Base-by-base conservation (phyloP, 2,113 vertebrate species). In the Mystacornis crossleyi region DNA sequence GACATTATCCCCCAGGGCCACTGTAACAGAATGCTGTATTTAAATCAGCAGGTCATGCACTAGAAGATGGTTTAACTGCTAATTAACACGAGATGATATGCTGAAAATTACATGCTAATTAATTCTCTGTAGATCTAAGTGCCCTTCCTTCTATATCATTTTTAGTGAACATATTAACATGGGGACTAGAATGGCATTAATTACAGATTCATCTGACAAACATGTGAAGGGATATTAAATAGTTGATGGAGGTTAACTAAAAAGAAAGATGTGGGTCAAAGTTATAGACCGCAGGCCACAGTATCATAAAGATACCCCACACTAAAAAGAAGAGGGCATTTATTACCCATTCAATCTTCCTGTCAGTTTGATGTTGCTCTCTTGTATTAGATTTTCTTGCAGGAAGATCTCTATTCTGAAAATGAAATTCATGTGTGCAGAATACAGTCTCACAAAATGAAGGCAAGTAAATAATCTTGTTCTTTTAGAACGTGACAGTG, bases 31-130 rank as follows among this genome's bases (percentile, higher is more conserved):
- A 96, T 14, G 50, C 80, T 92, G 81, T 69, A 95, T 83, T 97
- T 95, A 97, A 97, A 97, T 95, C 97, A 97, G 95, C 88, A 93
- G 95, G 92, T 97, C 96, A 48, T 81, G 75, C 87, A 72, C 87
- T 72, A 96, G 92, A 96, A 93, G 85, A 92, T 66, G 75, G 86
- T 88, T 97, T 96, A 97, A 97, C 93, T 97, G 85, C 93, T 98
- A 97, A 97, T 98, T 98, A 97, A 97, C 95, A 94, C 78, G 94
- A 50, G 86, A 97, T 95, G 88, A 97, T 97, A 96, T 91, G 91
- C 81, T 93, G 94, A 97, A 93, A 97, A 97, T 97, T 95, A 91
- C 96, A 97, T 95, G 81, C 95, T 98, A 97, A 98, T 98, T 97
- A 97, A 97, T 97, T 97, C 93, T 97, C 95, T 80, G 57, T 91